Conservation (phyloP, 2,888 invertebrate species). For the Oxyteleia sp. region DNA sequence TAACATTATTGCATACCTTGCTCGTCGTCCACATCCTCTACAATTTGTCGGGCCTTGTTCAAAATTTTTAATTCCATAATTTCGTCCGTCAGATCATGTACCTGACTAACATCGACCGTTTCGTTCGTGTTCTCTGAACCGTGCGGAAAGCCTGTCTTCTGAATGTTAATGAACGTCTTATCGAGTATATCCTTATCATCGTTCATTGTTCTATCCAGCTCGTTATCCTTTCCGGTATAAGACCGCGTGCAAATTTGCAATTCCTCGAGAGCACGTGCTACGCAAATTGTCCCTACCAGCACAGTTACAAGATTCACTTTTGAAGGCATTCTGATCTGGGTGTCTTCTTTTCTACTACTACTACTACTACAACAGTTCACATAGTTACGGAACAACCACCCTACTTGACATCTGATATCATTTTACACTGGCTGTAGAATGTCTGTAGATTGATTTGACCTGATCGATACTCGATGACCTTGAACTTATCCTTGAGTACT, state of each 20-base stretch:
- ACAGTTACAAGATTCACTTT: constrained; percentile 82
- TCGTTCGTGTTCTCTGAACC: constrained; percentile 9
- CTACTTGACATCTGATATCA: constrained; percentile 30
- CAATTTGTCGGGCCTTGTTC: constrained; percentile 3
- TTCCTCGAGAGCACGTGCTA: constrained; percentile 65
- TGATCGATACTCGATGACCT: constrained; percentile 15
- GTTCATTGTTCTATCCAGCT: constrained; percentile 27
- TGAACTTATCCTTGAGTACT: constrained; percentile 23
- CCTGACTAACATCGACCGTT: not conserved
- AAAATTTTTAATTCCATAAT: constrained; percentile 21
- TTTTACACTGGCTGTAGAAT: constrained; percentile 18
- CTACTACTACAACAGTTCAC: constrained; percentile 31
- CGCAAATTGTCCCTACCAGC: constrained; percentile 74
- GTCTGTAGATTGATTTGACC: constrained; percentile 12
- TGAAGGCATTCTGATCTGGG: constrained; percentile 76
- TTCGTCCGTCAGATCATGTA: constrained; percentile 14
- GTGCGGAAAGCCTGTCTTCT: constrained; percentile 2
- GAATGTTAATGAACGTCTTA: constrained; percentile 15
- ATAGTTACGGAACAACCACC: constrained; percentile 41
- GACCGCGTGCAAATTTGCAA: constrained; percentile 55
- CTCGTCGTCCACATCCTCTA: too few relatives aligned
- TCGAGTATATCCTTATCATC: constrained; percentile 27
- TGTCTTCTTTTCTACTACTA: constrained; percentile 3
- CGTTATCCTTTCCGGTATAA: constrained; percentile 2
- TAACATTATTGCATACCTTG: too few relatives aligned